phyloP scores from a whole-genome alignment of 2,888 invertebrate species.

The Leptopterna dolabrata region DNA sequence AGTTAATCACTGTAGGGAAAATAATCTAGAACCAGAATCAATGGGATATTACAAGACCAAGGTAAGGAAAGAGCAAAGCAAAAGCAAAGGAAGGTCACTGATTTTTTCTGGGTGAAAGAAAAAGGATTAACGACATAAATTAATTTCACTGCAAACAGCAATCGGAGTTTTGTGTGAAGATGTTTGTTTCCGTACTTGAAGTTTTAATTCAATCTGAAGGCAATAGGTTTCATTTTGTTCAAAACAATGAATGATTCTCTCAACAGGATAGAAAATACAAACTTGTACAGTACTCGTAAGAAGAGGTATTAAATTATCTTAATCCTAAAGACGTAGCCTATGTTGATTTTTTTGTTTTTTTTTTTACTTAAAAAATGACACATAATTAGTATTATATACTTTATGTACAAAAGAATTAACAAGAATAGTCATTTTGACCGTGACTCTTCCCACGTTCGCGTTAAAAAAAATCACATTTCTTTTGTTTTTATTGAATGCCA shows the following conservation, averaged over 20 bases:
- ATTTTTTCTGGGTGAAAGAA: no score
- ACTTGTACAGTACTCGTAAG: slow-evolving; percentile 28
- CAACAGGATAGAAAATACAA: slow-evolving; percentile 35
- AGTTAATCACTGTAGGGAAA: no score
- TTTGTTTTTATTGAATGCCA: not conserved
- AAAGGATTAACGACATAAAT: not conserved
- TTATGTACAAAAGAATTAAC: slow-evolving; percentile 44
- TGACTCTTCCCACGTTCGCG: slow-evolving; percentile 6
- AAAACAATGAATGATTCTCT: not conserved
- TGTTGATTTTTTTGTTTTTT: slow-evolving; percentile 32
- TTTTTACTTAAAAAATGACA: slow-evolving; percentile 42
- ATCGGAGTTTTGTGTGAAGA: not conserved
- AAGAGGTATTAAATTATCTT: slow-evolving; percentile 27
- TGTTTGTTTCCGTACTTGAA: not conserved
- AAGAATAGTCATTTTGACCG: slow-evolving; percentile 25
- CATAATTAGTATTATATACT: slow-evolving; percentile 31
- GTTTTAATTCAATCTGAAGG: slow-evolving; percentile 32
- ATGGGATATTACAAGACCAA: no score
- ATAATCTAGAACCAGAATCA: no score
- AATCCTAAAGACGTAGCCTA: not conserved
- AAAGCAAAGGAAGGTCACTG: no score
- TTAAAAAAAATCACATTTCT: slow-evolving; percentile 6
- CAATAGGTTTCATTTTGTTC: slow-evolving; percentile 25
- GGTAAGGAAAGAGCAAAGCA: no score
- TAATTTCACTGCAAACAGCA: not conserved